phyloP scores from a whole-genome alignment of 1,140 invertebrate genomes.

The Drosophila sucinea region DNA sequence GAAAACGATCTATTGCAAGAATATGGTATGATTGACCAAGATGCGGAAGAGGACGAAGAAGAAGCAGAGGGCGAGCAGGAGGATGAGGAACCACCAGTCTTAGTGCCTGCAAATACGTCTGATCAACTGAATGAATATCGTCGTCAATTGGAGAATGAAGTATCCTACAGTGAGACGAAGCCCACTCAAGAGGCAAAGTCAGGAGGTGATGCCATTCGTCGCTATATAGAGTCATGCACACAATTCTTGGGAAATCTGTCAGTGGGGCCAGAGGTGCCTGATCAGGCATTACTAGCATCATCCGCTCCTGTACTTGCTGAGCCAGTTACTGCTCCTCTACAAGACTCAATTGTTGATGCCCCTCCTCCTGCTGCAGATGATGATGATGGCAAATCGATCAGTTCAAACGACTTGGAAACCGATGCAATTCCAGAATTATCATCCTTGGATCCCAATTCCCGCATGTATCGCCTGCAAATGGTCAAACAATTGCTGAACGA shows the following conservation, averaged over 20 bases:
- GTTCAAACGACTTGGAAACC: constrained; percentile 73
- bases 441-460: constrained; percentile 84
- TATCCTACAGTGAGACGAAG: constrained; percentile 78
- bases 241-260: constrained; percentile 75
- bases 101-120: constrained; percentile 72
- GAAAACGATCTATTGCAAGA: constrained; percentile 88
- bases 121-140: constrained; percentile 84
- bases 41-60: constrained; percentile 69
- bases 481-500: constrained; percentile 85
- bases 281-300: constrained; percentile 26
- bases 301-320: neutral
- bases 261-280: constrained; percentile 53
- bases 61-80: constrained; percentile 15
- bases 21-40: constrained; percentile 77
- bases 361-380: neutral
- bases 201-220: constrained; percentile 70
- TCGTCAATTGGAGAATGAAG: constrained; percentile 83
- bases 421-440: constrained; percentile 70
- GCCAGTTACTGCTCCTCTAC: neutral
- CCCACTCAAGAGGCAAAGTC: constrained; percentile 44
- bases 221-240: constrained; percentile 80
- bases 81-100: constrained; percentile 50
- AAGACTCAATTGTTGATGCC: neutral
- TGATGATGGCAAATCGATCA: constrained; percentile 55
- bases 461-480: constrained; percentile 85